phyloP scores from a whole-genome alignment of 2,113 vertebrate species.

The Numenius arquata region DNA sequence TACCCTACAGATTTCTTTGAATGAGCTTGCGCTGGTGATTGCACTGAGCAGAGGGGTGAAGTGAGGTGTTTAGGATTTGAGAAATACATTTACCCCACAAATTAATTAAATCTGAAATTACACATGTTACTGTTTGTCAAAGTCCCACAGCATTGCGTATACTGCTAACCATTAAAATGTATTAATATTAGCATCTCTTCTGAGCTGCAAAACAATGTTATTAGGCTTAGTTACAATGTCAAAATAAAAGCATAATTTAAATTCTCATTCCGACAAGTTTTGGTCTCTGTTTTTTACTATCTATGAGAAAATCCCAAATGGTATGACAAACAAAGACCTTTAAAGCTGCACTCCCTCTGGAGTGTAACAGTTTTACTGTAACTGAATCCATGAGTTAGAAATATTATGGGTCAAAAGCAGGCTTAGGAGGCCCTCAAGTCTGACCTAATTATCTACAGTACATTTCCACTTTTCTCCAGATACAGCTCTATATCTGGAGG shows the following conservation, averaged over 20 bases:
- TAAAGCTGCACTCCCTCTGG: neutral
- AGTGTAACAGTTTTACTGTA: slow-evolving; percentile 6
- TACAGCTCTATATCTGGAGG: neutral
- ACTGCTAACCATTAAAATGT: neutral
- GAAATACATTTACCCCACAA: slow-evolving; percentile 2
- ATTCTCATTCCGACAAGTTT: neutral
- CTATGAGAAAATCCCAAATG: neutral
- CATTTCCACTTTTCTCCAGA: neutral
- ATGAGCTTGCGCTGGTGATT: neutral
- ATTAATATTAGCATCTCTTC: neutral
- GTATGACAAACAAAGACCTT: neutral
- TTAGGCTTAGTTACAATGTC: neutral
- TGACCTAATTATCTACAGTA: slow-evolving; percentile 23
- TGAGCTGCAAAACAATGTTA: neutral
- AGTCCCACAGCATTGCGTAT: neutral
- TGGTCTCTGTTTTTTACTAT: neutral
- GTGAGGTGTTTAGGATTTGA: neutral
- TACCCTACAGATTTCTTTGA: neutral
- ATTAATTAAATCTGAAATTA: slow-evolving; percentile 35
- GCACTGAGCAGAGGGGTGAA: neutral
- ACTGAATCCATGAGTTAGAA: neutral
- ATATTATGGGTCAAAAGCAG: slow-evolving; percentile 1
- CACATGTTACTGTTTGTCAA: neutral
- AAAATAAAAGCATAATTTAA: neutral
- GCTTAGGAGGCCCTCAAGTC: neutral